Conservation (phyloP, 2,888 invertebrate species). For the Catonia carolina region DNA sequence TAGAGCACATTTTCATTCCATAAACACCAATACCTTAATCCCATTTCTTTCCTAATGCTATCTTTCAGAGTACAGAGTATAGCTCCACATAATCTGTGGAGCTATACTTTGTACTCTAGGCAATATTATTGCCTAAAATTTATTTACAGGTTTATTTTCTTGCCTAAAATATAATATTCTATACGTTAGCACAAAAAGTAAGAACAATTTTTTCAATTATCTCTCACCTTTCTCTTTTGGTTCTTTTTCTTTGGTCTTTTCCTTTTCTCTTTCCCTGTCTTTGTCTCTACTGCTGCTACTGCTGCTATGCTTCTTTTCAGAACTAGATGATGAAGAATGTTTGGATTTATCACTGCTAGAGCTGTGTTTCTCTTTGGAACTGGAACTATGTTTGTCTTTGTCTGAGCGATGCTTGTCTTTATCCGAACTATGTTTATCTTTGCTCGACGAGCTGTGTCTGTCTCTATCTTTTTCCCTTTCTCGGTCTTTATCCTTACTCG, state of each 20-base stretch:
- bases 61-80: too few species aligned
- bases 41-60: too few species aligned
- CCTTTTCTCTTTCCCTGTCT: slow-evolving; percentile 39
- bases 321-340: slow-evolving; percentile 29
- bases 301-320: background rate
- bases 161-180: too few species aligned
- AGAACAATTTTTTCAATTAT: too few species aligned
- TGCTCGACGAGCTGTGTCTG: slow-evolving; percentile 32
- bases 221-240: slow-evolving; percentile 42
- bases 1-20: too few species aligned
- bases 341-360: slow-evolving; percentile 42
- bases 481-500: slow-evolving; percentile 33
- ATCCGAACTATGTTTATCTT: slow-evolving; percentile 37
- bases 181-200: too few species aligned
- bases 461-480: slow-evolving; percentile 33
- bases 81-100: too few species aligned
- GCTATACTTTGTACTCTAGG: too few species aligned
- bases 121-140: too few species aligned
- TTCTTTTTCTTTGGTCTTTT: slow-evolving; percentile 39
- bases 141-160: too few species aligned
- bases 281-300: slow-evolving; percentile 36
- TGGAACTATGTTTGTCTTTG: slow-evolving; percentile 36
- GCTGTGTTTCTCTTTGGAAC: slow-evolving; percentile 38
- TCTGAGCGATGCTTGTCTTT: slow-evolving; percentile 43
- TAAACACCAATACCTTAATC: too few species aligned